Base-by-base conservation (phyloP, 2,113 vertebrate species). In the Natator depressus region DNA sequence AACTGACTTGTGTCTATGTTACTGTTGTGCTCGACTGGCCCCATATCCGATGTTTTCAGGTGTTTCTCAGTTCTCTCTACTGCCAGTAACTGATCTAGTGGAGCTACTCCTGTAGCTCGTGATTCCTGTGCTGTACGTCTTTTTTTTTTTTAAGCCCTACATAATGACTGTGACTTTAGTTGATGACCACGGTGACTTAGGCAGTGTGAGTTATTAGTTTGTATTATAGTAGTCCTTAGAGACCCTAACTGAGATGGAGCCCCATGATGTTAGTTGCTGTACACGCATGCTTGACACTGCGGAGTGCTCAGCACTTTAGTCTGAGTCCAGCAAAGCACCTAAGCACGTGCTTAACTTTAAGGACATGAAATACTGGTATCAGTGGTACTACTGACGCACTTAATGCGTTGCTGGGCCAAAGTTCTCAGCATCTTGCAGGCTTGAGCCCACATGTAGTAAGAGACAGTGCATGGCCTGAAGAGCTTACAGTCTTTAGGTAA, bases 1-100 rank as follows among this genome's bases (percentile, higher is more conserved):
- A 0, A 8, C 0, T 7, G 38, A 2, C 4, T 5, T 72, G 14
- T 17, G 0, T 12, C n/a, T 29, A 5, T 16, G 47, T 49, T 10
- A 35, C 22, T 50, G 16, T n/a, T 51, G 31, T 50, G 5, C 19
- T 80, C 31, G 10, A 6, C 42, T 24, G 0, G 35, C 14, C 75
- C 72, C n/a, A 13, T 20, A 25, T 12, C 24, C 42, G 38, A 25
- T 76, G 38, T 13, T 22, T 27, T 6, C 0, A 0, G 1, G 2
- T 1, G 55, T 42, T 50, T 5, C 72, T 19, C 12, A 0, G 10
- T 6, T 78, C 75, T 42, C 72, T 12, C 38, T 25, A 24, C 5
- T 46, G 14, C 24, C 10, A 46, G 10, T 13, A 27, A 22, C 11
- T 47, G 75, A 47, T 13, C 20, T 46, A 47, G 25, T 16, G 11